Evolutionary conservation across 2,888 invertebrate species (phyloP).

Genomic region (Amblyjoppa proteus): DNA sequence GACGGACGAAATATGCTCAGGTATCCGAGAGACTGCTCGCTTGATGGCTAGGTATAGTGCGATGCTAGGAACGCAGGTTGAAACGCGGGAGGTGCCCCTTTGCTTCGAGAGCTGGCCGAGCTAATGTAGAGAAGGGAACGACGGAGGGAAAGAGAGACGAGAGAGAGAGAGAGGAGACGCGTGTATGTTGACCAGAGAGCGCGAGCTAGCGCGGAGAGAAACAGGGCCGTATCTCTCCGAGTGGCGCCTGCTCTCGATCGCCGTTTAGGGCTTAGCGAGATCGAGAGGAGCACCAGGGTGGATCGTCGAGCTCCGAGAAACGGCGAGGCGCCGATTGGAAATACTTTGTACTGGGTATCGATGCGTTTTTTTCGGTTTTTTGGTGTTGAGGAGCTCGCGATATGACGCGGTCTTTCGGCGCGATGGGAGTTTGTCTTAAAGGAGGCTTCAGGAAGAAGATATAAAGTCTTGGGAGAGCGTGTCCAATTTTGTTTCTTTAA

Average conservation of each 20-base stretch:
- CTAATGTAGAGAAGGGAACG: slow-evolving; percentile 2
- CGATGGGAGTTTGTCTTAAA: too few species aligned
- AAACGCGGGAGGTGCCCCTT: slow-evolving; percentile 78
- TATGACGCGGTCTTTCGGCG: too few species aligned
- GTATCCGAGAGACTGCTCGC: slow-evolving; percentile 25
- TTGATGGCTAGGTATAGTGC: slow-evolving; percentile 34
- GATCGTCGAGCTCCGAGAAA: too few species aligned
- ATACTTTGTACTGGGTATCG: too few species aligned
- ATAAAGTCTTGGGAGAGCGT: too few species aligned
- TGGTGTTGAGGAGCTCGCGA: too few species aligned
- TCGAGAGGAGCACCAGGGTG: not conserved
- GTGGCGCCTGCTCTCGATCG: slow-evolving; percentile 11
- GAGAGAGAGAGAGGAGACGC: not conserved
- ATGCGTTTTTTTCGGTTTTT: too few species aligned
- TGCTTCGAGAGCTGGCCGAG: slow-evolving; percentile 1
- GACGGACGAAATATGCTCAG: slow-evolving; percentile 23
- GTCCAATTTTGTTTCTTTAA: too few species aligned
- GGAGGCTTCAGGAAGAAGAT: too few species aligned
- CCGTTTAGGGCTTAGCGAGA: not conserved
- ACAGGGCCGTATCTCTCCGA: slow-evolving; percentile 17
- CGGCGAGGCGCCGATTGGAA: too few species aligned
- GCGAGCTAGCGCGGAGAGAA: slow-evolving; percentile 11
- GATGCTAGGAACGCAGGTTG: slow-evolving; percentile 79
- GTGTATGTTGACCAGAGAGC: slow-evolving; percentile 3
- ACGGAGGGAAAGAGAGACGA: not conserved